These are phyloP conservation scores for Acanthurus leucopareius DNA, from an alignment of 2,797 vertebrate genomes.

Conservation along the genomic window DNA sequence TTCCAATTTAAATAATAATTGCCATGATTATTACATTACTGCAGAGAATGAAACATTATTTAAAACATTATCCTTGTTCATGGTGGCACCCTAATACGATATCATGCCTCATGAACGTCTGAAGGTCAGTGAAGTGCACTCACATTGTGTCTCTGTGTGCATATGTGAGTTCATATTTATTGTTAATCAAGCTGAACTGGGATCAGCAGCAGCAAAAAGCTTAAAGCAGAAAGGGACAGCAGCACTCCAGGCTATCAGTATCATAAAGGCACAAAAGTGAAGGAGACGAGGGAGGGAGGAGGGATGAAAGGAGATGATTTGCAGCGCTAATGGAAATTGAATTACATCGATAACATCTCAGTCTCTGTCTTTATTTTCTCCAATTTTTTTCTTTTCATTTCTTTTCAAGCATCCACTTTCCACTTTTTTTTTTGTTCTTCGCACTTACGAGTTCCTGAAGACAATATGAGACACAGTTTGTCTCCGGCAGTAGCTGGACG, in stretches of 20 bases:
- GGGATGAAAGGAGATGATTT: conserved; percentile 72
- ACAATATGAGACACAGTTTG: conserved; percentile 38
- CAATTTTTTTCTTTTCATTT: conserved; percentile 53
- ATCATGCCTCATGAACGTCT: conserved; percentile 1
- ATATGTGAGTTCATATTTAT: conserved; percentile 40
- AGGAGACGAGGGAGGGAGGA: conserved; percentile 43
- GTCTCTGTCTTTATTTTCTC: conserved; percentile 60
- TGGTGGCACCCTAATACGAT: too few relatives aligned
- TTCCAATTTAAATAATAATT: too few relatives aligned
- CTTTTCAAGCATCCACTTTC: conserved; percentile 53
- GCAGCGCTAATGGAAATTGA: conserved; percentile 77
- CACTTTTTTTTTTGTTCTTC: not conserved
- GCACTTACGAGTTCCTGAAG: conserved; percentile 4
- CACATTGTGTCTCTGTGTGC: not conserved
- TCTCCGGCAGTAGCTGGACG: conserved; percentile 30
- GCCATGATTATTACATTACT: too few relatives aligned
- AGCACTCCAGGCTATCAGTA: conserved; percentile 70
- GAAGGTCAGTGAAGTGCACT: conserved; percentile 17
- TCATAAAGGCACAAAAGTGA: conserved; percentile 69
- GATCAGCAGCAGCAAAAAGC: conserved; percentile 42
- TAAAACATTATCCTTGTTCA: too few relatives aligned
- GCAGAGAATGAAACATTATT: too few relatives aligned
- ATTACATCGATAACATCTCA: conserved; percentile 74
- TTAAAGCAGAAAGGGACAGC: conserved; percentile 63
- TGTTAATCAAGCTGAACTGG: conserved; percentile 59